Evolutionary conservation across 2,888 invertebrate species (phyloP), one percentile per base, ranked within the genome.

Genomic region (Melanostoma scalare): DNA sequence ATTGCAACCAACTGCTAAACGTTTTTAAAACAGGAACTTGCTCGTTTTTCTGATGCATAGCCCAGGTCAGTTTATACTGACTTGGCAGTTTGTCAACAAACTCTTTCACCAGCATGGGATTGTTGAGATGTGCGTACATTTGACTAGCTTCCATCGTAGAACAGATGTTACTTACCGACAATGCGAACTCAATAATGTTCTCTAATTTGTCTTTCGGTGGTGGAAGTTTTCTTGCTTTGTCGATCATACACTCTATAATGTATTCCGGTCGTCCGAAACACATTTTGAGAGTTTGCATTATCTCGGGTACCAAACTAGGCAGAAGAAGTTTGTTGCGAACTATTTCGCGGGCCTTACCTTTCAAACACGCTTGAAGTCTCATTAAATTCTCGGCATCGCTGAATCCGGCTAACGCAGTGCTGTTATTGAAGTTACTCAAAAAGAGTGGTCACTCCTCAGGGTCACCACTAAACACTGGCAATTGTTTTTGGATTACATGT

Each of bases 371-470:
- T 20, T 82, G 82, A 5, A 85, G 40, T 0, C 84, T 77, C 60
- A 86, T 80, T 50, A 85, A 53, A 67, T 86, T 84, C 60, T 85
- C 82, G 0, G 68, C 81, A 72, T 86, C 60, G 5, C 42, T 58
- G 58, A 68, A 85, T 2, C 77, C 80, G 2, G 84, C 81, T 10
- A 85, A 33, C 8, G 78, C 69, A 0, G 85, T 86, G 36, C 76
- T 82, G 56, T 73, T 85, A 8, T 73, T 58, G 56, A 55, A 86
- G 10, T 50, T 85, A 46, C 80, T 81, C 40, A 85, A 65, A 6
- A 85, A 86, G 0, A 86, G 58, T 20, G 73, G 81, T 80, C 84
- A 84, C 30, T 85, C 80, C 6, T 55, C 79, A 3, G 81, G 79
- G 3, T 69, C 58, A 2, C 79, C 85, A 30, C 52, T 68, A 53